Percentiles rank a stretch among this genome's conserved stretches.
Evolutionary conservation across 2,797 vertebrate species (phyloP).

Genomic region (Poecilia wingei): DNA sequence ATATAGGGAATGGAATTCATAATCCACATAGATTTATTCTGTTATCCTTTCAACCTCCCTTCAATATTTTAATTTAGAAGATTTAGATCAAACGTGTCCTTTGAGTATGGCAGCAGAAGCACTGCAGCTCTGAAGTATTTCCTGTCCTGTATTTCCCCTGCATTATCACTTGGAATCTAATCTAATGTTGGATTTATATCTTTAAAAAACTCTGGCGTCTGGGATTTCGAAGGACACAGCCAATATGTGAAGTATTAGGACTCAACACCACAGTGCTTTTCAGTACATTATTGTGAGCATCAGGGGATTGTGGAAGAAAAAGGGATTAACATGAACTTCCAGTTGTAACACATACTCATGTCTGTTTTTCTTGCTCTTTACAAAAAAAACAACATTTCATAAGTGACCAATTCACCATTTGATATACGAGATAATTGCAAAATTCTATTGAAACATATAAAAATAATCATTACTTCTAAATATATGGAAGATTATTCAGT

Average conservation of each 20-base stretch:
- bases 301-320: background rate
- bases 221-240: slow-evolving; percentile 3
- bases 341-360: background rate
- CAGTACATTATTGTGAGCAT: background rate
- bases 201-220: background rate
- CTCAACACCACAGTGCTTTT: background rate
- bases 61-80: background rate
- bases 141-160: background rate
- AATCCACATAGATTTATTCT: background rate
- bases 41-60: background rate
- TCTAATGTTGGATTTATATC: background rate
- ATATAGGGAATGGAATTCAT: background rate
- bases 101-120: background rate
- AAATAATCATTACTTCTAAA: background rate
- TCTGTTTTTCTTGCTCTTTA: background rate
- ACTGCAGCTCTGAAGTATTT: background rate
- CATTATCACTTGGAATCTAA: slow-evolving; percentile 1
- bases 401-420: background rate
- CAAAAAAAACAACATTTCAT: background rate
- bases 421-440: background rate
- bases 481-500: background rate
- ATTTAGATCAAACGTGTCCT: background rate
- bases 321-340: background rate
- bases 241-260: background rate
- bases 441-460: background rate